Conservation (phyloP, 2,888 invertebrate species). For the Epinotia ramella region DNA sequence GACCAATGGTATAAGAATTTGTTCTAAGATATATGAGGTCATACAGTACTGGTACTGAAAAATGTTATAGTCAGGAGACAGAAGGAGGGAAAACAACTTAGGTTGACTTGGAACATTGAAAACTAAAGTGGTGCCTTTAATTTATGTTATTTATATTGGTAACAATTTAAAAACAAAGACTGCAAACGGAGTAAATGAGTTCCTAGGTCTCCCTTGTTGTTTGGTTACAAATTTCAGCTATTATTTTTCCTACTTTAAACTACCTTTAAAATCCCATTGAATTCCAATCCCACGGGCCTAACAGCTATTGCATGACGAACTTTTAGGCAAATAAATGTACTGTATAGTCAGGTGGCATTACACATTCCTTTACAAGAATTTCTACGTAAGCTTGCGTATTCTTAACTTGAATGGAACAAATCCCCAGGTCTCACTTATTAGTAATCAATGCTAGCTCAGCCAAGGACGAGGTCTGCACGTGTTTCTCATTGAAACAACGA, state of each 20-base stretch:
- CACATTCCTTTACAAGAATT: slow-evolving; percentile 4
- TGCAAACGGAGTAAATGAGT: not conserved
- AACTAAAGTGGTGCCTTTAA: no score
- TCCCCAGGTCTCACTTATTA: slow-evolving; percentile 6
- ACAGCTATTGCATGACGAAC: not conserved
- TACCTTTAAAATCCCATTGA: not conserved
- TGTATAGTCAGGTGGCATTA: slow-evolving; percentile 2
- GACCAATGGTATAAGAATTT: no score
- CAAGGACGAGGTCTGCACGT: slow-evolving; percentile 5
- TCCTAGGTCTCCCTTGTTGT: not conserved
- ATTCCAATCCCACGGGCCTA: not conserved
- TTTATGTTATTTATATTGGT: no score
- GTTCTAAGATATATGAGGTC: no score
- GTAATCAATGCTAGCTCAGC: slow-evolving; percentile 12
- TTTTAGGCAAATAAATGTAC: not conserved
- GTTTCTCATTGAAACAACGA: slow-evolving; percentile 29
- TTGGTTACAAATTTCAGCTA: no score
- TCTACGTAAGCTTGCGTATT: not conserved
- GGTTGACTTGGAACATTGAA: no score
- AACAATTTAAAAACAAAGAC: no score
- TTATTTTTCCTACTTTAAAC: no score
- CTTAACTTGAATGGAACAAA: not conserved
- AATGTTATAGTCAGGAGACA: no score
- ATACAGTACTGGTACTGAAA: no score
- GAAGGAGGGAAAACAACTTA: no score